phyloP scores from a whole-genome alignment of 2,797 vertebrate genomes.

The Sarcoramphus papa region DNA sequence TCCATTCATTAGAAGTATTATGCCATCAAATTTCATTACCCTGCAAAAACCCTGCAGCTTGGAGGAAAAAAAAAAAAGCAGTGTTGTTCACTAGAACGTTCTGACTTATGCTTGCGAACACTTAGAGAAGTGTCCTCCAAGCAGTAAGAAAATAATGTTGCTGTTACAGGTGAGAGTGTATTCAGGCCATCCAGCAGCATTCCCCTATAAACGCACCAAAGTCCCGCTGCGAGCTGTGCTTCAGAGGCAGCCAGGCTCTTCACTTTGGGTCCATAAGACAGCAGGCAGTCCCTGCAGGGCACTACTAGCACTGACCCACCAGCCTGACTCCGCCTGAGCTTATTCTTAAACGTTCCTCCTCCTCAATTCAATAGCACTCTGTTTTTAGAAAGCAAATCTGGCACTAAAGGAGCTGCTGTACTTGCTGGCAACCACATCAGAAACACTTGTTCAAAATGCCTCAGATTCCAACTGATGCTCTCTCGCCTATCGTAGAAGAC shows the following conservation, averaged over 20 bases:
- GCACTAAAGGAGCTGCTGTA: background rate
- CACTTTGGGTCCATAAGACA: accelerated
- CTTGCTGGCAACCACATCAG: background rate
- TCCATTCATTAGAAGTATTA: background rate
- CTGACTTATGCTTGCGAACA: background rate
- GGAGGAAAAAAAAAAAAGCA: background rate
- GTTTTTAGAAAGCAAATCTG: background rate
- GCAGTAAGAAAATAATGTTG: background rate
- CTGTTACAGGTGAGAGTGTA: background rate
- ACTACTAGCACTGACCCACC: background rate
- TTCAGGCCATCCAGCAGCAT: background rate
- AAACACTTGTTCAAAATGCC: background rate
- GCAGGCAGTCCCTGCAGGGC: background rate
- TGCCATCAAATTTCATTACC: background rate
- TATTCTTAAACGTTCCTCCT: background rate
- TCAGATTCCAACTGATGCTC: background rate
- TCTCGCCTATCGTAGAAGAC: background rate
- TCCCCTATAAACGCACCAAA: accelerated
- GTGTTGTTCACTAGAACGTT: background rate
- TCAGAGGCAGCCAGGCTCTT: background rate
- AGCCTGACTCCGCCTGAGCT: background rate
- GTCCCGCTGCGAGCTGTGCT: background rate
- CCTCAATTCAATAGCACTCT: background rate
- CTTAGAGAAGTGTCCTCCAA: background rate
- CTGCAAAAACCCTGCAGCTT: background rate